A percentile compares a stretch with the other conserved stretches of the same genome.
These are phyloP conservation scores for Poeciliopsis prolifica DNA, from an alignment of 2,113 vertebrate species.

Conservation along the genomic window DNA sequence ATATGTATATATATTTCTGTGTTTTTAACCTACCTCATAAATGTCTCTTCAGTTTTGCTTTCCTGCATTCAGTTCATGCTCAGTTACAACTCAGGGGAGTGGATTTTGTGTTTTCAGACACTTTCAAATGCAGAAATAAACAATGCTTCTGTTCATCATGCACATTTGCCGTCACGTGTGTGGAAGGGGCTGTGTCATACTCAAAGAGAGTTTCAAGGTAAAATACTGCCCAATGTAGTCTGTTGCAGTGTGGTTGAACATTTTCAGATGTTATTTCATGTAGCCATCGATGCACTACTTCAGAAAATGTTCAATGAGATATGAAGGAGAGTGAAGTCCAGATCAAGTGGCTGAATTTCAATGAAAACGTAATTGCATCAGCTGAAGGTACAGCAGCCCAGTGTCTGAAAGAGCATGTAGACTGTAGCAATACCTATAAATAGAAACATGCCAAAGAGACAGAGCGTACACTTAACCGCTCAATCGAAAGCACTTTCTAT, in stretches of 20 bases:
- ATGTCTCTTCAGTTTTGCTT: constrained; percentile 11
- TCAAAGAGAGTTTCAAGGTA: constrained; percentile 18
- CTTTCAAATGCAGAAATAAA: constrained; percentile 14
- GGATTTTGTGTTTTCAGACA: constrained; percentile 17
- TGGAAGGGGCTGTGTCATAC: constrained; percentile 5
- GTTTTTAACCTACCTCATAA: constrained; percentile 12
- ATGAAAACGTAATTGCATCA: not conserved
- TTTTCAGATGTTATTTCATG: not conserved
- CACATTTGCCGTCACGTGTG: constrained; percentile 5
- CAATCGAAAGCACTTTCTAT: not conserved
- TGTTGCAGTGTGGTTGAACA: not conserved
- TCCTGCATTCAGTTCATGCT: not conserved
- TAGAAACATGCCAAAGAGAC: constrained; percentile 21
- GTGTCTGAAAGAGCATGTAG: constrained; percentile 18
- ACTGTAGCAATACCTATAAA: constrained; percentile 28
- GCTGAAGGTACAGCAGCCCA: constrained; percentile 17
- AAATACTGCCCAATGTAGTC: constrained; percentile 28
- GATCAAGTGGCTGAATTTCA: not conserved
- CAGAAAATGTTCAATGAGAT: not conserved
- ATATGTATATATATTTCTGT: not conserved
- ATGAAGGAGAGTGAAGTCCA: not conserved
- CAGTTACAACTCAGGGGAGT: constrained; percentile 18
- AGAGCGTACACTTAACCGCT: not conserved
- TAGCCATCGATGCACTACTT: not conserved
- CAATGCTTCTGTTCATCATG: constrained; percentile 28